A percentile compares a stretch with the other conserved stretches of the same genome.
Conservation (phyloP, 1,140 invertebrate genomes). For the Hermetia illucens region DNA sequence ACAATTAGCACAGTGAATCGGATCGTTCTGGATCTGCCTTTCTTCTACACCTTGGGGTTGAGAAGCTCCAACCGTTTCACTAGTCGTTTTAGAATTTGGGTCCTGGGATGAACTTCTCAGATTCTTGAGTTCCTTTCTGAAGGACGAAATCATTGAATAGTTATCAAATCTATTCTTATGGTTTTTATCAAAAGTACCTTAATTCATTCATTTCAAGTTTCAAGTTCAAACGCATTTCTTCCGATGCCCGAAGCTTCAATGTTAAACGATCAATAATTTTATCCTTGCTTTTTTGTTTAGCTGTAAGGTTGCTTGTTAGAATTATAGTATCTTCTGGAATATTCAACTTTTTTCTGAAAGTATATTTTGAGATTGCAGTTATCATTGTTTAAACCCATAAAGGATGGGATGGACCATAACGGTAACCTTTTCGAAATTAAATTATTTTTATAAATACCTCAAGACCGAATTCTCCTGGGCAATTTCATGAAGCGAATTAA, state of each 20-base stretch:
- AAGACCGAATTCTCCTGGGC: constrained; percentile 21
- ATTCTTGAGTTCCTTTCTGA: background rate
- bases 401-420: background rate
- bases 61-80: background rate
- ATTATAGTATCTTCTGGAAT: constrained; percentile 26
- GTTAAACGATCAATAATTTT: constrained; percentile 26
- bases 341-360: constrained; percentile 13
- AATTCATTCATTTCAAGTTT: constrained; percentile 27
- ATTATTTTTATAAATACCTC: constrained; percentile 5
- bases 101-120: too few species aligned
- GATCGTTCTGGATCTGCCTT: background rate
- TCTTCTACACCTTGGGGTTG: too few species aligned
- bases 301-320: constrained; percentile 16
- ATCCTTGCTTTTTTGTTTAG: constrained; percentile 26
- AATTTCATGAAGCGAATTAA: constrained; percentile 24
- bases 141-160: background rate
- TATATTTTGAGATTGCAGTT: background rate
- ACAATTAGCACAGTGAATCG: constrained; percentile 6
- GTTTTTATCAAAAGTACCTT: constrained; percentile 9
- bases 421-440: too few species aligned
- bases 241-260: constrained; percentile 24
- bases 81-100: background rate
- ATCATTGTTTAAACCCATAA: background rate
- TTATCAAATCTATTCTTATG: background rate
- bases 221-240: constrained; percentile 25